Evolutionary conservation across 1,140 invertebrate genomes (phyloP).

Genomic region (Aporrectodea caliginosa): DNA sequence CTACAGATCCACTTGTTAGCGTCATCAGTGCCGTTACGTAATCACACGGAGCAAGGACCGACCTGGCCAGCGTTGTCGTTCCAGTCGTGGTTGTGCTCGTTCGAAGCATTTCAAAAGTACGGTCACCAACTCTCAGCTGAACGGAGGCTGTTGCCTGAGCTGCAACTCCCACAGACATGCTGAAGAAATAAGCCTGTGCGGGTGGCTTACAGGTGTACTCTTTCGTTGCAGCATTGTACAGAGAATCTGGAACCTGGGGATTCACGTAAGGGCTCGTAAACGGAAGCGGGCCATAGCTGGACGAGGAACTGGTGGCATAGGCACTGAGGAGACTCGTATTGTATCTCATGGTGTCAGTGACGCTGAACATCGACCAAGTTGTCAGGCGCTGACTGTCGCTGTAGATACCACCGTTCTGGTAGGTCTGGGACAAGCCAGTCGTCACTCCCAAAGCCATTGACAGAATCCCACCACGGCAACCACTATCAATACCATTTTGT

Average conservation of each 20-base stretch:
- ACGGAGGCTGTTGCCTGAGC: not conserved
- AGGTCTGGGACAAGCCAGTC: not conserved
- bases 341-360: slow-evolving; percentile 14
- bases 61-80: slow-evolving; percentile 11
- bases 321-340: not conserved
- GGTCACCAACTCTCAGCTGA: not conserved
- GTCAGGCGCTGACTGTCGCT: not conserved
- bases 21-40: not conserved
- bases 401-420: not conserved
- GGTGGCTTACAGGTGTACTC: slow-evolving; percentile 4
- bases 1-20: not conserved
- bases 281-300: not conserved
- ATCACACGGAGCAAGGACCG: slow-evolving; percentile 13
- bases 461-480: not conserved
- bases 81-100: not conserved
- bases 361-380: slow-evolving; percentile 16
- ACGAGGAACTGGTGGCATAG: not conserved
- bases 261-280: slow-evolving; percentile 4
- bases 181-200: not conserved
- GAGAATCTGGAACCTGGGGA: not conserved
- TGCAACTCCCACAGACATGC: slow-evolving; percentile 12
- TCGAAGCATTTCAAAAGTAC: not conserved
- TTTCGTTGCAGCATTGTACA: slow-evolving; percentile 11
- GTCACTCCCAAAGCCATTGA: not conserved
- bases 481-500: slow-evolving; percentile 8